Conservation (phyloP, 2,797 vertebrate genomes). For the Allobates femoralis region DNA sequence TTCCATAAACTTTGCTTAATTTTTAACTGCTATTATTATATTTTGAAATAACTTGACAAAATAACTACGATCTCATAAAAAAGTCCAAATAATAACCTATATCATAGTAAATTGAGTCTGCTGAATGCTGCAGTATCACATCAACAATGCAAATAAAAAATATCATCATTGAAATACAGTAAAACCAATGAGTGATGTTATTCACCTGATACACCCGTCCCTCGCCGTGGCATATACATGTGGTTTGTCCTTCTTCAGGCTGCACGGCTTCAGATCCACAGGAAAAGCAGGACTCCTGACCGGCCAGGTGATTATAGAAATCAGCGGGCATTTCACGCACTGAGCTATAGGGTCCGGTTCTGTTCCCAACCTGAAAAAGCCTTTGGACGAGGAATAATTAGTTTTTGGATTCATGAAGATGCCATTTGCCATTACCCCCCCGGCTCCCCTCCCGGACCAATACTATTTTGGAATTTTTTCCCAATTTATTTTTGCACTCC, state of each 20-base stretch:
- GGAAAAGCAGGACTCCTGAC: conserved; percentile 75
- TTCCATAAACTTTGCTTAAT: too few species aligned
- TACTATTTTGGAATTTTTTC: too few species aligned
- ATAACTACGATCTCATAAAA: too few species aligned
- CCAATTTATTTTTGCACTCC: too few species aligned
- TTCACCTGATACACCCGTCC: conserved; percentile 87
- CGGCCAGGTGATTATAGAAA: conserved; percentile 81
- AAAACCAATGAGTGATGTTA: background rate
- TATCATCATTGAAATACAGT: background rate
- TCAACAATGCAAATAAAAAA: background rate
- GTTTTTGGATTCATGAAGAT: conserved; percentile 64
- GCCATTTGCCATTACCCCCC: too few species aligned
- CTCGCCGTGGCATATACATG: conserved; percentile 77
- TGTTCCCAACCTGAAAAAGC: conserved; percentile 77
- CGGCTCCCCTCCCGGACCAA: too few species aligned
- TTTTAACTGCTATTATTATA: background rate
- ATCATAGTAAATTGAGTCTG: too few species aligned
- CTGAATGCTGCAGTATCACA: too few species aligned
- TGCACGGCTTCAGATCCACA: conserved; percentile 84
- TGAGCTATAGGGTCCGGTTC: conserved; percentile 62
- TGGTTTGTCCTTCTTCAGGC: conserved; percentile 79
- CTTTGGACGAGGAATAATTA: conserved; percentile 78
- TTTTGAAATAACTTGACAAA: background rate
- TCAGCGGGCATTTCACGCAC: conserved; percentile 82
- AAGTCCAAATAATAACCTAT: too few species aligned